Base-by-base conservation (phyloP, 2,797 vertebrate species). In the Xenopus petersii region DNA sequence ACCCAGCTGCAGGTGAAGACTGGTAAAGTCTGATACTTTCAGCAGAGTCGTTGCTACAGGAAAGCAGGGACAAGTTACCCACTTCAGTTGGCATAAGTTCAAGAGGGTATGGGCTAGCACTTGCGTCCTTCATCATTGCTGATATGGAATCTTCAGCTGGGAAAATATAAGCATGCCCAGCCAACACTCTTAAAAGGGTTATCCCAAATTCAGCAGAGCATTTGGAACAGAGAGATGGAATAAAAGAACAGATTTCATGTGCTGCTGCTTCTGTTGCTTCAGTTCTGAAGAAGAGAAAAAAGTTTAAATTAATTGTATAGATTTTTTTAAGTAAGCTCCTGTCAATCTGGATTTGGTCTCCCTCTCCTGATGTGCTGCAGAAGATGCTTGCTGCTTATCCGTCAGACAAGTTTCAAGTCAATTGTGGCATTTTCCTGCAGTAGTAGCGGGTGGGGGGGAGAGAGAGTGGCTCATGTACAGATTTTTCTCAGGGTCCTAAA, bases 11-110 rank as follows among this genome's bases (percentile, higher is more conserved):
- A 56, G 8, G 8, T 48, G 58, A 73, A 9, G 16, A 13, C n/a
- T 36, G 42, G 9, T 49, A 36, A 17, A 56, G 54, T 49, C 10
- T 48, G 47, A 42, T 26, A 48, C 10, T 17, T 16, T 59, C 12
- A 24, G 30, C 9, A 33, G 75, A 73, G 15, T 59, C 75, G 69
- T 78, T 73, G 17, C 13, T 51, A 11, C 24, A 68, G 1, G 65
- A 48, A 16, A 59, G 10, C 15, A 64, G 6, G 54, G 70, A 72
- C 1, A 73, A 11, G 33, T 75, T 69, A n/a, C 58, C 33, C 12
- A 10, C 12, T 56, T n/a, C 64, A 47, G 21, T 46, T 68, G 59
- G 26, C 33, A 63, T 11, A 11, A 42, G 17, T 10, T 46, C 59
- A 56, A 42, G 13, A 64, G 36, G 70, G 12, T 66, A 24, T 15